Base-by-base conservation (phyloP, 2,888 invertebrate species). In the Rhimphoctona megacephalus region DNA sequence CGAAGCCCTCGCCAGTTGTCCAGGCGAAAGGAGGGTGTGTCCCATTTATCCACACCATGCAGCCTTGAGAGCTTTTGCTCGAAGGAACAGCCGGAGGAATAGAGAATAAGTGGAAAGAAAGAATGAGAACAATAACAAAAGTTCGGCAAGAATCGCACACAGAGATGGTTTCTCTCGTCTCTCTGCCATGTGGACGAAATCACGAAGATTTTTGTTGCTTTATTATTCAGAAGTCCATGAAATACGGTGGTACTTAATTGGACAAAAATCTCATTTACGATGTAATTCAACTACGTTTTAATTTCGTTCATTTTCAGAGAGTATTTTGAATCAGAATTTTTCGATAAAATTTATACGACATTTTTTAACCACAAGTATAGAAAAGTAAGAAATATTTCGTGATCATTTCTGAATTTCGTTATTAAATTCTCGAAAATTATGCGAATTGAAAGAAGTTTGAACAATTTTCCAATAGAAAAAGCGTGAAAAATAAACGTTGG, bases 21-120 rank as follows among this genome's bases (percentile, higher is more conserved):
- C 85, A 84, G 85, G 88, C 83, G 86, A 82, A 61, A 70, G 69
- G 83, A 76, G 88, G 80, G 89, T 84, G 79, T 86, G 88, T 86
- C 86, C 86, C 88, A 89, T 89, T 88, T 90, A 88, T 88, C 85
- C 86, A 81, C 83, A 87, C 87, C 85, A 70, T 66, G 66, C n/a
- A 57, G 69, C 78, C 80, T 85, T 81, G 81, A 81, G 81, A 81
- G 83, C 80, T 83, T 86, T 81, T n/a, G 73, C 80, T 66, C 72
- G 72, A 69, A 83, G 73, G 79, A 84, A 74, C 83, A 81, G 67
- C 81, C 64, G 69, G 54, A 83, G 83, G 86, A 83, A 81, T 70
- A 57, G 78, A 80, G 46, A 83, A 85, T 76, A 81, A 80, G 82
- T 52, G 85, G 61, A 78, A 52, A 80, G 25, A 72, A 78, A 80